phyloP scores from a whole-genome alignment of 2,797 vertebrate genomes.

The Gymnoscopelus microlampas region DNA sequence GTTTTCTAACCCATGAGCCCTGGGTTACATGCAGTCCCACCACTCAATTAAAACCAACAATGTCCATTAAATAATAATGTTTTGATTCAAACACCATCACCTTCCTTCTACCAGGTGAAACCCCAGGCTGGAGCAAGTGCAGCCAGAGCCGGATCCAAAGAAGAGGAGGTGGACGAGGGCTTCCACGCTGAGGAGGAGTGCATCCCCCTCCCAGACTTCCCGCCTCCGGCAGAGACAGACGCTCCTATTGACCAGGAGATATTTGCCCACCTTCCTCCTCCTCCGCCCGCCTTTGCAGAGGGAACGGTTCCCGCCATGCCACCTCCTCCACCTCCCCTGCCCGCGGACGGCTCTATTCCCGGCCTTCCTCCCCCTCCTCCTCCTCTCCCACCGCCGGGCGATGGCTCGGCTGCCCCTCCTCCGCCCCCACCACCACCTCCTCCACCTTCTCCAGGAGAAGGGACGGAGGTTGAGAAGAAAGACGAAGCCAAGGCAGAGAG shows the following conservation, averaged over 20 bases:
- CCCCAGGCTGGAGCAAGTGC: conserved; percentile 32
- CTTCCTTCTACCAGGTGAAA: conserved; percentile 45
- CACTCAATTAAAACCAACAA: too few relatives aligned
- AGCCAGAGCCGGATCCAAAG: conserved; percentile 54
- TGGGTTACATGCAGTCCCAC: neutral
- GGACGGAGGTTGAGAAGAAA: conserved; percentile 41
- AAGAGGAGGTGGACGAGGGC: conserved; percentile 89
- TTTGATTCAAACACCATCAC: conserved; percentile 20
- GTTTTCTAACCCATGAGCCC: too few relatives aligned
- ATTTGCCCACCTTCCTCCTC: conserved; percentile 81
- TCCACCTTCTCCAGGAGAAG: conserved; percentile 41
- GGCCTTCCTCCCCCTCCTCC: conserved; percentile 7
- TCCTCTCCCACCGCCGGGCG: neutral
- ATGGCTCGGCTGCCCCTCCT: conserved; percentile 44
- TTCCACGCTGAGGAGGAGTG: conserved; percentile 90
- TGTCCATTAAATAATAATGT: neutral
- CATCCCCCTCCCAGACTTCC: conserved; percentile 81
- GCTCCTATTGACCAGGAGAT: conserved; percentile 80
- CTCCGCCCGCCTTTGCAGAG: conserved; percentile 82
- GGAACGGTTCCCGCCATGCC: conserved; percentile 69
- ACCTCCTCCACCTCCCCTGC: conserved; percentile 58
- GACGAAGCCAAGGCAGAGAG: conserved; percentile 63
- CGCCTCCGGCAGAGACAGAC: conserved; percentile 75
- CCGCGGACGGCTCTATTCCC: conserved; percentile 14
- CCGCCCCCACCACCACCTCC: conserved; percentile 54